phyloP scores from a whole-genome alignment of 2,888 invertebrate species.

The Cecidostiba fungosa region DNA sequence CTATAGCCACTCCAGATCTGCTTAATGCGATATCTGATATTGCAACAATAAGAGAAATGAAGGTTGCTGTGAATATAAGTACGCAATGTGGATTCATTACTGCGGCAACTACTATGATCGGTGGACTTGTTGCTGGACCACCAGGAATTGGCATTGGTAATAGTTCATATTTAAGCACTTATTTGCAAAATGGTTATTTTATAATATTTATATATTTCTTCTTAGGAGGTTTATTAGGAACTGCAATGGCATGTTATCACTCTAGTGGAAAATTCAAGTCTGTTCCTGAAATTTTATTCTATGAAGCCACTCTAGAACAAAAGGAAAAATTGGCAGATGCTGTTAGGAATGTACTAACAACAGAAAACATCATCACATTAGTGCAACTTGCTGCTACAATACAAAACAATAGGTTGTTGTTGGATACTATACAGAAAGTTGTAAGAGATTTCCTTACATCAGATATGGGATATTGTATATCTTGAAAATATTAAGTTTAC shows the following conservation, averaged over 20 bases:
- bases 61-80: slow-evolving; percentile 51
- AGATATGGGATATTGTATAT: slow-evolving; percentile 57
- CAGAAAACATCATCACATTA: slow-evolving; percentile 62
- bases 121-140: slow-evolving; percentile 64
- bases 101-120: slow-evolving; percentile 50
- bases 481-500: background rate
- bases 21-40: slow-evolving; percentile 61
- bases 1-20: slow-evolving; percentile 55
- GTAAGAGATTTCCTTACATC: slow-evolving; percentile 57
- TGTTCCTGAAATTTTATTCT: slow-evolving; percentile 63
- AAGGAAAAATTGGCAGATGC: slow-evolving; percentile 60
- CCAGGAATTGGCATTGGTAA: slow-evolving; percentile 64
- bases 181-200: background rate
- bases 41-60: slow-evolving; percentile 63
- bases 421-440: slow-evolving; percentile 40
- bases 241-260: slow-evolving; percentile 46
- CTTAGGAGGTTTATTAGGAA: slow-evolving; percentile 63
- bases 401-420: slow-evolving; percentile 45
- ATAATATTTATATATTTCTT: slow-evolving; percentile 14
- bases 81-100: slow-evolving; percentile 60
- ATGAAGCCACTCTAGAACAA: slow-evolving; percentile 60
- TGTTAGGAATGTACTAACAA: slow-evolving; percentile 54
- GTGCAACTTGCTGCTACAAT: slow-evolving; percentile 51
- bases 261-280: slow-evolving; percentile 64
- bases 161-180: background rate